Evolutionary conservation across 2,113 vertebrate genomes (phyloP).

Genomic region (Dasyurus viverrinus): DNA sequence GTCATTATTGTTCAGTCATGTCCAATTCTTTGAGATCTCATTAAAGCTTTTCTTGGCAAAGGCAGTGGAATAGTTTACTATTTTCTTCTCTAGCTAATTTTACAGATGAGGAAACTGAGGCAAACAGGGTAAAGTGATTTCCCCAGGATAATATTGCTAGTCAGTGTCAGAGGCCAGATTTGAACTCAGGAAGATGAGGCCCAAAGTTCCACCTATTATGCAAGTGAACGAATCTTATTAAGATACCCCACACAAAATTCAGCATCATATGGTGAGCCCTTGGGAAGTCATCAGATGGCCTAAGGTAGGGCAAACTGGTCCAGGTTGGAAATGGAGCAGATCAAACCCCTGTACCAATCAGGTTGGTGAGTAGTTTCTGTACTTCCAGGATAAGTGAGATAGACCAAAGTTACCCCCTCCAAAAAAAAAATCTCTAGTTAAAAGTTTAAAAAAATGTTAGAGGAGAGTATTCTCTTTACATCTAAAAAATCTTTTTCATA

Average conservation of each 20-base stretch:
- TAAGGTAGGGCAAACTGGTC: not conserved
- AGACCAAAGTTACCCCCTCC: not conserved
- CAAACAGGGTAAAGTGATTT: not conserved
- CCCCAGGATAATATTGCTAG: not conserved
- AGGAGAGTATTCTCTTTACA: not conserved
- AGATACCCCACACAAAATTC: not conserved
- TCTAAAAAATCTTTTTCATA: constrained; percentile 1
- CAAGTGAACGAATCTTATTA: not conserved
- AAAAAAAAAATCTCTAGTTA: not conserved
- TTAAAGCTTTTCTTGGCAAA: not conserved
- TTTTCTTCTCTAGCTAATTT: not conserved
- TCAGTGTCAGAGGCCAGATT: not conserved
- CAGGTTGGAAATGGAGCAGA: not conserved
- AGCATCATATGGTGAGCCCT: not conserved
- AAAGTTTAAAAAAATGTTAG: not conserved
- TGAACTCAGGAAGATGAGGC: no score
- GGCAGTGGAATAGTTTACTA: not conserved
- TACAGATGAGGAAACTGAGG: not conserved
- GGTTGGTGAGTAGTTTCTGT: not conserved
- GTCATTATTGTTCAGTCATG: not conserved
- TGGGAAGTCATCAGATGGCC: not conserved
- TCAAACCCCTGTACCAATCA: not conserved
- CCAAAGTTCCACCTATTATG: not conserved
- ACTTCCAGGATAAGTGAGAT: not conserved
- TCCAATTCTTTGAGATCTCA: not conserved